Evolutionary conservation across 2,888 invertebrate genomes (phyloP).

Genomic region (Coleophora flavipennella): DNA sequence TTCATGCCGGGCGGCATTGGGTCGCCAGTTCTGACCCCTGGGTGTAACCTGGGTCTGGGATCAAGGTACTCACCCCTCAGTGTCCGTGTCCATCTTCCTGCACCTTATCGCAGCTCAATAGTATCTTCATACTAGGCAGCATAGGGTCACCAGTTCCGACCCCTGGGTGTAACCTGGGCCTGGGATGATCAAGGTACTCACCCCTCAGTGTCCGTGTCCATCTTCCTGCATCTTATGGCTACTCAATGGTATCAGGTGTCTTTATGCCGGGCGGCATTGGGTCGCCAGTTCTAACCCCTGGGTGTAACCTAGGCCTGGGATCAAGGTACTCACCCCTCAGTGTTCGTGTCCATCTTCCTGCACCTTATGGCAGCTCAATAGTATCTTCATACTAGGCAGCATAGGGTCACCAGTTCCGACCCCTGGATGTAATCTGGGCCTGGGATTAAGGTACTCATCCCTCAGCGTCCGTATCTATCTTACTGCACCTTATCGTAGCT

Average conservation of each 20-base stretch:
- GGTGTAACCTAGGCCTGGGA: too few relatives aligned
- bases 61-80: slow-evolving; percentile 82
- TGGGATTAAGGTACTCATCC: too few relatives aligned
- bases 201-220: slow-evolving; percentile 97
- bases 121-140: slow-evolving; percentile 98
- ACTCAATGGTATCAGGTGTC: slow-evolving; percentile 98
- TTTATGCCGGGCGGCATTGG: slow-evolving; percentile 97
- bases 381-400: slow-evolving; percentile 96
- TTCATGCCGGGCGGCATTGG: slow-evolving; percentile 98
- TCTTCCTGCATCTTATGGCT: slow-evolving; percentile 97
- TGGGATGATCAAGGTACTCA: too few relatives aligned
- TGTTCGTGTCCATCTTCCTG: too few relatives aligned
- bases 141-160: slow-evolving; percentile 94
- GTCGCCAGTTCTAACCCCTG: slow-evolving; percentile 95
- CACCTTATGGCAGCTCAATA: slow-evolving; percentile 95
- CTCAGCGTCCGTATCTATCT: too few relatives aligned
- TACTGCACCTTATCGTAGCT: too few relatives aligned
- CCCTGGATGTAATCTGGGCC: too few relatives aligned
- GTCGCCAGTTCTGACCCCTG: too few relatives aligned
- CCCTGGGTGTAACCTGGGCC: too few relatives aligned
- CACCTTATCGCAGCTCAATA: slow-evolving; percentile 97
- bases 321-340: too few relatives aligned
- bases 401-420: slow-evolving; percentile 95
- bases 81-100: slow-evolving; percentile 95
- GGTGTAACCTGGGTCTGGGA: too few relatives aligned